phyloP scores from a whole-genome alignment of 2,113 vertebrate genomes.

The Danio rerio region GRCz12tu NC_133181.1:51766001-51766500 shows the following conservation, averaged over 20 bases:
- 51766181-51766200: conserved; percentile 3
- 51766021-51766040: too few species aligned
- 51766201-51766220: not conserved
- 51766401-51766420: not conserved
- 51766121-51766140: too few species aligned
- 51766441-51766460: conserved; percentile 34
- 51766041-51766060: too few species aligned
- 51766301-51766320: not conserved
- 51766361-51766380: conserved; percentile 18
- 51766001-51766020: too few species aligned
- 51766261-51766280: not conserved
- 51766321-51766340: conserved; percentile 20
- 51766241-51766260: not conserved
- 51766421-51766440: conserved; percentile 21
- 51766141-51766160: too few species aligned
- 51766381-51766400: not conserved
- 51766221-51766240: not conserved
- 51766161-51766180: not conserved
- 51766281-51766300: conserved; percentile 6
- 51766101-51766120: too few species aligned
- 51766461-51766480: conserved; percentile 10
- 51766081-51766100: too few species aligned
- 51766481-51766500: conserved; percentile 28
- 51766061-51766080: too few species aligned
- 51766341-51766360: conserved; percentile 29